Evolutionary conservation across 2,888 invertebrate genomes (phyloP).

Genomic region (Anodontia alba): DNA sequence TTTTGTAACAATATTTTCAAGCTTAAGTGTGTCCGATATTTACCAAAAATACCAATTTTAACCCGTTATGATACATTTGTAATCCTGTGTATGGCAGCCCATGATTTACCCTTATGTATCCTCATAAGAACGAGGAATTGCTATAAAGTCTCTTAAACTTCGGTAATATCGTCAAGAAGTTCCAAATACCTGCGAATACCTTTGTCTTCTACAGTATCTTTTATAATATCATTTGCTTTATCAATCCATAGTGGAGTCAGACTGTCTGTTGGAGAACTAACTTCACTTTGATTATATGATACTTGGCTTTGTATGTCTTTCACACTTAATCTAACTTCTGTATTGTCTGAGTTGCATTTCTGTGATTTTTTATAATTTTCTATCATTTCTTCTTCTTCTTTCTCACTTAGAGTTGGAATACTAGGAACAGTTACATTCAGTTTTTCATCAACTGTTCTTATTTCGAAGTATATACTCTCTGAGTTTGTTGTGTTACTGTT

Average conservation of each 20-base stretch:
- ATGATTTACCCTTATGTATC: no score
- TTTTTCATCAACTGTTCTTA: conserved; percentile 20
- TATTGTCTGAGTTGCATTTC: not conserved
- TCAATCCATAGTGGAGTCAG: not conserved
- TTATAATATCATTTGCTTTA: not conserved
- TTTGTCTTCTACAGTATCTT: not conserved
- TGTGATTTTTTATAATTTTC: conserved; percentile 3
- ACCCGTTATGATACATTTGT: no score
- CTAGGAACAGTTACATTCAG: not conserved
- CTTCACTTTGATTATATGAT: conserved; percentile 2
- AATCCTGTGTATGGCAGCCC: no score
- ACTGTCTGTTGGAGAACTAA: conserved; percentile 7
- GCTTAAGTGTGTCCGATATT: no score
- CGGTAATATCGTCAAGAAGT: not conserved
- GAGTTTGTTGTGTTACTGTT: not conserved
- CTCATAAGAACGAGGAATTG: no score
- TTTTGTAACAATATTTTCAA: no score
- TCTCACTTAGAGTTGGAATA: conserved; percentile 31
- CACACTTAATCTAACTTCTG: not conserved
- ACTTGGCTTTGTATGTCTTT: not conserved
- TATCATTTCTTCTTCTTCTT: conserved; percentile 20
- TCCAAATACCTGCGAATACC: not conserved
- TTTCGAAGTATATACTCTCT: conserved; percentile 32
- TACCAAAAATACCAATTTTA: no score
- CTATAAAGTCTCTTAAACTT: no score